These are phyloP conservation scores for Piprites chloris DNA, from an alignment of 2,113 vertebrate genomes.

Conservation along the genomic window DNA sequence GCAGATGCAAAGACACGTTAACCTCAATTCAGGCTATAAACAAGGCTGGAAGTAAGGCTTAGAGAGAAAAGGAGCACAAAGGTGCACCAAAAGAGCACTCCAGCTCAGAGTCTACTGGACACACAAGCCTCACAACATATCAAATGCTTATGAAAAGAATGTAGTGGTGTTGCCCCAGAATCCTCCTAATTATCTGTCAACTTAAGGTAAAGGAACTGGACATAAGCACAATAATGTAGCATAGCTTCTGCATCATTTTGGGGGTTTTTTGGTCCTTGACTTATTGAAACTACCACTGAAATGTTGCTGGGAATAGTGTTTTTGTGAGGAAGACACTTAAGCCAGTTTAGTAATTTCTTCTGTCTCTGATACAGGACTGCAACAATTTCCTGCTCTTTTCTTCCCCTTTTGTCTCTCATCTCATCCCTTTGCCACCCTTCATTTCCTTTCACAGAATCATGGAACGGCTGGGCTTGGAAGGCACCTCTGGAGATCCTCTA, in stretches of 20 bases:
- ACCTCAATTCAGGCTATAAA: neutral
- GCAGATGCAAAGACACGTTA: neutral
- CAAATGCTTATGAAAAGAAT: neutral
- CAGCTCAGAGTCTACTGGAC: neutral
- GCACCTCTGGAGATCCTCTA: neutral
- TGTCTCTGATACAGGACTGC: neutral
- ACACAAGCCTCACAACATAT: neutral
- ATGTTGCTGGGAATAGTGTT: neutral
- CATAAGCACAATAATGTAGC: neutral
- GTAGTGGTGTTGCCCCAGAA: neutral
- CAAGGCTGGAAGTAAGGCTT: neutral
- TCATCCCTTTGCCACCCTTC: neutral
- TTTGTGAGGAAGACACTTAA: neutral
- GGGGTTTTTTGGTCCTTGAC: neutral
- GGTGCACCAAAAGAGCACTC: neutral
- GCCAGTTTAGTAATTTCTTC: neutral
- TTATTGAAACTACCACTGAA: neutral
- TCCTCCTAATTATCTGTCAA: neutral
- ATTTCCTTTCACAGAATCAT: neutral
- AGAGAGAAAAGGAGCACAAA: neutral
- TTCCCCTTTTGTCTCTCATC: neutral
- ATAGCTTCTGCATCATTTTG: neutral
- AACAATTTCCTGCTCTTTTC: neutral
- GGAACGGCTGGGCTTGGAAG: neutral
- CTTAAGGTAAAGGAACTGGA: neutral